Percentiles rank a stretch among this genome's conserved stretches.
These are phyloP conservation scores for Halichondria panicea DNA, from an alignment of 37 sponge, comb jelly and placozoan species.

Conservation along the genomic window DNA sequence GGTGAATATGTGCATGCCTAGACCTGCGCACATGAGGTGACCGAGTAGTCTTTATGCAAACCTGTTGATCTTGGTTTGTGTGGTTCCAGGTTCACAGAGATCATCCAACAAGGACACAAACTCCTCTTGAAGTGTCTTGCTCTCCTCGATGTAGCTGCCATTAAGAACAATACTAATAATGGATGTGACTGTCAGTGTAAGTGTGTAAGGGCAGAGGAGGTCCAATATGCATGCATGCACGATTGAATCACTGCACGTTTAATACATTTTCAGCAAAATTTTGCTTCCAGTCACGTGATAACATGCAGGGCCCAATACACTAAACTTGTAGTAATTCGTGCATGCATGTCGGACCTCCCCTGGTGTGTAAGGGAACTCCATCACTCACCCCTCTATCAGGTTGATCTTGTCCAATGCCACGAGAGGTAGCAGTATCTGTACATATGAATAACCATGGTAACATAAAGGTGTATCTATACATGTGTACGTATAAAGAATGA, in stretches of 20 bases:
- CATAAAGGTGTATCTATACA: too few species aligned
- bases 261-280: too few species aligned
- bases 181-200: background rate
- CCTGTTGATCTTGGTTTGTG: background rate
- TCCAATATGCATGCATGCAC: background rate
- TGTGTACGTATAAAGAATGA: too few species aligned
- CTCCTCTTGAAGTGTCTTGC: slow-evolving; percentile 22
- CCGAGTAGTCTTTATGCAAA: too few species aligned
- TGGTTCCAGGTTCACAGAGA: slow-evolving; percentile 28
- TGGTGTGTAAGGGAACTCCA: background rate
- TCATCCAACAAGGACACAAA: slow-evolving; percentile 47
- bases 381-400: slow-evolving; percentile 56
- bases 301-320: too few species aligned
- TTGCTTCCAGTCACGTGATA: too few species aligned
- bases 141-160: slow-evolving; percentile 38
- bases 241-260: too few species aligned
- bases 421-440: slow-evolving; percentile 62
- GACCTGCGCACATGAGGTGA: too few species aligned
- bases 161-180: background rate
- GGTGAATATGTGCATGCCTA: too few species aligned
- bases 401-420: slow-evolving; percentile 71
- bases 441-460: too few species aligned
- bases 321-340: too few species aligned
- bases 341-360: too few species aligned
- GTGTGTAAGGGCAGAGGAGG: background rate